Evolutionary conservation across 2,797 vertebrate genomes (phyloP).

Genomic region (Oophaga sylvatica): DNA sequence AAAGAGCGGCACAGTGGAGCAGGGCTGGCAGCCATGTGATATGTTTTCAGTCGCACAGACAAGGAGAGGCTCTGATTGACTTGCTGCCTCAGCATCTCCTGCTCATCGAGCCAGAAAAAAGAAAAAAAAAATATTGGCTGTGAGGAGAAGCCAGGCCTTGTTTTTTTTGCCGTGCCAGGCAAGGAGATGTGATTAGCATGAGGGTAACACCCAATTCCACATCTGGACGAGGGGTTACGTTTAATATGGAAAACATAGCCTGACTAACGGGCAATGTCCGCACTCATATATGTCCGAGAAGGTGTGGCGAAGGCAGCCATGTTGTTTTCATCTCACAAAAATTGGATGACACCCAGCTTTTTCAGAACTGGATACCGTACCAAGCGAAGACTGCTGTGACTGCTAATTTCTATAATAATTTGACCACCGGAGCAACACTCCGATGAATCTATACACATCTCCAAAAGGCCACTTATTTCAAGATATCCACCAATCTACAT

Average conservation of each 20-base stretch:
- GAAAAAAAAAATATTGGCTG: conserved; percentile 38
- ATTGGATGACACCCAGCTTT: not conserved
- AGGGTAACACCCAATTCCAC: not conserved
- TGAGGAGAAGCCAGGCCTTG: conserved; percentile 38
- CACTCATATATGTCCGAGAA: no score
- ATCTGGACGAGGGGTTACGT: not conserved
- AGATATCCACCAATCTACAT: no score
- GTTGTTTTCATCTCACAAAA: not conserved
- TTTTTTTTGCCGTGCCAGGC: conserved; percentile 11
- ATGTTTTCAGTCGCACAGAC: conserved; percentile 40
- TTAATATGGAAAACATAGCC: not conserved
- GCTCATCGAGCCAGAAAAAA: conserved; percentile 36
- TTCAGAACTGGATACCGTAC: not conserved
- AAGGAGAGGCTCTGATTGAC: conserved; percentile 51
- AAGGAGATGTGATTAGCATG: not conserved
- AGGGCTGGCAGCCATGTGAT: conserved; percentile 33
- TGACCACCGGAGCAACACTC: not conserved
- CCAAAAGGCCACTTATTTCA: no score
- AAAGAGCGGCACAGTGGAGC: conserved; percentile 2
- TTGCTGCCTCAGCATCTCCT: conserved; percentile 56
- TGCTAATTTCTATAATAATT: not conserved
- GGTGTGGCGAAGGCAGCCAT: not conserved
- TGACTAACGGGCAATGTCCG: not conserved
- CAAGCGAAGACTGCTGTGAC: not conserved
- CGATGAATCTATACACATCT: not conserved